Evolutionary conservation across 2,888 invertebrate genomes (phyloP).

Genomic region (Serrognathus titanus): DNA sequence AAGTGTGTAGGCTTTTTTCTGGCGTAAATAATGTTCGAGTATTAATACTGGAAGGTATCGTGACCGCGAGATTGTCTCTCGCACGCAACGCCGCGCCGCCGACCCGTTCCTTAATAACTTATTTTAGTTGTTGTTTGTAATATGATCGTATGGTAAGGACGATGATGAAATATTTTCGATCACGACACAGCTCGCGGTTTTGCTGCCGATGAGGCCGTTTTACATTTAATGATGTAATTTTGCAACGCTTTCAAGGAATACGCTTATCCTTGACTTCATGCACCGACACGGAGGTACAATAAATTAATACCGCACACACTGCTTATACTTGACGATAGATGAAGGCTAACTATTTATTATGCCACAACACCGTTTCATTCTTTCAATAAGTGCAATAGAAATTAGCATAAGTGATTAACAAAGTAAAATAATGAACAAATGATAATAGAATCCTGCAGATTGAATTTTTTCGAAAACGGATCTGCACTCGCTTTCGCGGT

Average conservation of each 20-base stretch:
- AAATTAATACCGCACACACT: too few species aligned
- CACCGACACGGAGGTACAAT: too few species aligned
- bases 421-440: too few species aligned
- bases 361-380: too few species aligned
- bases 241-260: background rate
- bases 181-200: background rate
- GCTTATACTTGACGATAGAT: too few species aligned
- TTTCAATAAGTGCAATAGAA: too few species aligned
- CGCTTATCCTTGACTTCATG: too few species aligned
- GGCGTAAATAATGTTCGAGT: slow-evolving; percentile 13
- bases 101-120: slow-evolving; percentile 23
- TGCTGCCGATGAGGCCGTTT: background rate
- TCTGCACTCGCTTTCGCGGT: too few species aligned
- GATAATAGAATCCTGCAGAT: too few species aligned
- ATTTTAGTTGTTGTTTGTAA: slow-evolving; percentile 8
- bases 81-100: slow-evolving; percentile 19
- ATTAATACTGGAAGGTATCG: slow-evolving; percentile 22
- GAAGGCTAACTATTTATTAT: too few species aligned
- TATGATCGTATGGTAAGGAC: background rate
- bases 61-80: slow-evolving; percentile 23
- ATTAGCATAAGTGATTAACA: too few species aligned
- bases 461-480: too few species aligned
- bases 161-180: background rate
- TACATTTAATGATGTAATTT: slow-evolving; percentile 15
- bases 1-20: slow-evolving; percentile 20